A percentile compares a stretch with the other conserved stretches of the same genome.
phyloP scores from a whole-genome alignment of 2,888 invertebrate species.

The Callinectes sapidus region DNA sequence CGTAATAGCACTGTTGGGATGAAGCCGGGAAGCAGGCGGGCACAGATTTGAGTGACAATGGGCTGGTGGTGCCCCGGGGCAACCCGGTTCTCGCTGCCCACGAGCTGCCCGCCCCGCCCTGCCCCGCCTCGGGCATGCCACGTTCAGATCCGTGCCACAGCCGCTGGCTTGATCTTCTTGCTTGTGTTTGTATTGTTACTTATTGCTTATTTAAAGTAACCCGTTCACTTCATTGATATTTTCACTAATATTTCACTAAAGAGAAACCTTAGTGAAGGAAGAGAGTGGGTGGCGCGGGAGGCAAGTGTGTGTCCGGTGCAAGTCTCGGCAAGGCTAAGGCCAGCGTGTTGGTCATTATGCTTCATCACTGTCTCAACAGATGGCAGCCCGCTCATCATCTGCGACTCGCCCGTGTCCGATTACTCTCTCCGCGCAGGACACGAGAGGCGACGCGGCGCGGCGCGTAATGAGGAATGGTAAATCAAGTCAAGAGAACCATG shows the following conservation, averaged over 20 bases:
- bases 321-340: neutral
- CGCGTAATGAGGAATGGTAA: constrained; percentile 2
- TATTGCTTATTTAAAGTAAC: neutral
- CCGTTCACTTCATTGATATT: neutral
- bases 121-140: constrained; percentile 7
- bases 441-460: neutral
- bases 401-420: constrained; percentile 43
- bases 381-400: constrained; percentile 60
- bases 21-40: neutral
- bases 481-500: neutral
- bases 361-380: constrained; percentile 62
- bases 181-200: neutral
- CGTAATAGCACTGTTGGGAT: constrained; percentile 16
- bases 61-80: constrained; percentile 10
- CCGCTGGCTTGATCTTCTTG: neutral
- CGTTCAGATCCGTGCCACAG: neutral
- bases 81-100: constrained; percentile 28
- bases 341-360: constrained; percentile 54
- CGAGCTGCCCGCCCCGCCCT: constrained; percentile 36
- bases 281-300: neutral
- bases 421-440: constrained; percentile 9
- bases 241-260: neutral
- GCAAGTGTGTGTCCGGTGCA: neutral
- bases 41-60: constrained; percentile 39
- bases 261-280: neutral